Base-by-base conservation (phyloP, 2,113 vertebrate genomes). In the Orthonyx spaldingii region DNA sequence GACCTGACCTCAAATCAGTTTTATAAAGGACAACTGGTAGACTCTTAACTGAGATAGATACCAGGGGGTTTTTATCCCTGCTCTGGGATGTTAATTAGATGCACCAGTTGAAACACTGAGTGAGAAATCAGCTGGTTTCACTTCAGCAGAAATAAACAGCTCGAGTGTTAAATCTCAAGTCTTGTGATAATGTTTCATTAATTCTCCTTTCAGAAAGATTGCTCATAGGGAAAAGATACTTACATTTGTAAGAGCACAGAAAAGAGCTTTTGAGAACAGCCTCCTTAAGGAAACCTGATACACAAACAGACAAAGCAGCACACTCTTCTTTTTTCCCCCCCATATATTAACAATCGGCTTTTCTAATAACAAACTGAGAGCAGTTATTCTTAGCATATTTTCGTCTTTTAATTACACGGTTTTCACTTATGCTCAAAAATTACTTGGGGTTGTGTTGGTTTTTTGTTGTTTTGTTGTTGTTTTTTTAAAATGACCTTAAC, bases 171-270 rank as follows among this genome's bases (percentile, higher is more conserved):
- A 89, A 60, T 87, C 60, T 81, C 65, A 30, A 76, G 64, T 71
- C 90, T 94, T 84, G 39, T 66, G 91, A 74, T 72, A 88, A 90
- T 1, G 7, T 93, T 93, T 95, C 90, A 96, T 81, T 92, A 91
- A 84, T 56, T 96, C 78, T 82, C 61, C 57, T 87, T 87, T 90
- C 85, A 87, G 64, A 75, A 93, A 50, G 64, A 78, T 16, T 80
- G 90, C 60, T 96, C 64, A 66, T 28, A 86, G 64, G 68, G 63
- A 93, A 91, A 86, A 77, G 75, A 94, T 39, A 93, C 66, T 64
- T 57, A 35, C 4, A 85, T 64, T 89, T 90, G 32, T 56, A 57
- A 42, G 53, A 89, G 64, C 42, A 88, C 13, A 65, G 78, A 71
- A 87, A 61, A 87, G 41, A 63, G 47, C 44, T 90, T 94, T 86